These are phyloP conservation scores for Bhutanitis thaidina DNA, from an alignment of 2,888 invertebrate species.

Conservation along the genomic window DNA sequence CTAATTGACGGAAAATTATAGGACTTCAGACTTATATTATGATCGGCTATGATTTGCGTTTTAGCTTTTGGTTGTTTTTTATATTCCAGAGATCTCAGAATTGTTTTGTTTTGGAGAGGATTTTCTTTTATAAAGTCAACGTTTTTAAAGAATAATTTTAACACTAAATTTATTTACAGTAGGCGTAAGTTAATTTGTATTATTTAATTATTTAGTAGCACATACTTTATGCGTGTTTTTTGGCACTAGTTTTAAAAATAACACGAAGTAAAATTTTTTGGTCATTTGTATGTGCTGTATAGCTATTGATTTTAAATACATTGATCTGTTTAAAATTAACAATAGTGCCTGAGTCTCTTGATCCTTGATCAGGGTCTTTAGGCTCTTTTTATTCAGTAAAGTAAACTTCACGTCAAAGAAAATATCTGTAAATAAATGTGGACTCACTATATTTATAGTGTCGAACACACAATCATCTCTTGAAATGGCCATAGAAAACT, in stretches of 20 bases:
- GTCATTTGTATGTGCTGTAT: no score
- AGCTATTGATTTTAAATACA: no score
- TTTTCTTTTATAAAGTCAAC: conserved; percentile 23
- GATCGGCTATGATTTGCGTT: conserved; percentile 27
- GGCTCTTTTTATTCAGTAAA: no score
- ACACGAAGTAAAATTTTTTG: no score
- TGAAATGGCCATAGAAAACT: no score
- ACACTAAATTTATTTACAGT: background rate
- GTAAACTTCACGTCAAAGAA: no score
- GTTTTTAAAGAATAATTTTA: conserved; percentile 24
- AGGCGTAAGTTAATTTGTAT: background rate
- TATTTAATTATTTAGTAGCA: conserved; percentile 23
- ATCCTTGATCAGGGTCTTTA: no score
- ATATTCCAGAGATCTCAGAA: conserved; percentile 49
- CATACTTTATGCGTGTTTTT: conserved; percentile 41
- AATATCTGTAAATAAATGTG: no score
- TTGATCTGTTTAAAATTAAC: no score
- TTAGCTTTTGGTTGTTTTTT: conserved; percentile 25
- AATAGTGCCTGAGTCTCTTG: no score
- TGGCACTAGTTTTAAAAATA: conserved; percentile 5
- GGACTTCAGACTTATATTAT: conserved; percentile 10
- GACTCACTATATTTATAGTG: no score
- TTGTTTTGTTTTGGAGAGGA: conserved; percentile 33
- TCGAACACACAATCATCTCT: no score
- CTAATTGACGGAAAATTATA: conserved; percentile 5